phyloP scores from a whole-genome alignment of 1,140 invertebrate species.

The Palaemon carinicauda region DNA sequence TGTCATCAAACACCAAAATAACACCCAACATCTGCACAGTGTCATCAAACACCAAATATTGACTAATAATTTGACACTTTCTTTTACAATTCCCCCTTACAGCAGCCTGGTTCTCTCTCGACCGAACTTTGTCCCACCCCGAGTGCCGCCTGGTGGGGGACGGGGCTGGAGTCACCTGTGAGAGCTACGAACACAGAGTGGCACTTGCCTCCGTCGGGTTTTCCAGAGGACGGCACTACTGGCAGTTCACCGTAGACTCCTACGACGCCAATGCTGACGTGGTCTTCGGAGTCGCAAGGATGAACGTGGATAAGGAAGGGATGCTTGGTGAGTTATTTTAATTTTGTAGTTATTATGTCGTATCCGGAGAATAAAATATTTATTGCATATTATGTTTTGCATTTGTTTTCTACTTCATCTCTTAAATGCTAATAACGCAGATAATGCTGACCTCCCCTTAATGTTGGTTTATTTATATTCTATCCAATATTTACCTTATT shows the following conservation, averaged over 20 bases:
- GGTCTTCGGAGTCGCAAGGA: conserved; percentile 93
- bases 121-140: conserved; percentile 74
- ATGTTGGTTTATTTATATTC: no score
- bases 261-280: conserved; percentile 97
- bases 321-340: conserved; percentile 92
- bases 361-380: no score
- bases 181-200: conserved; percentile 93
- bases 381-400: no score
- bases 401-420: no score
- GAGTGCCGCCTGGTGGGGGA: conserved; percentile 88
- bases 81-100: conserved; percentile 44
- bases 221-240: conserved; percentile 96
- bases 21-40: no score
- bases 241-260: conserved; percentile 91
- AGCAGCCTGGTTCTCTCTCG: conserved; percentile 98
- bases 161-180: conserved; percentile 85
- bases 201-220: conserved; percentile 92
- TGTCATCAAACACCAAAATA: no score
- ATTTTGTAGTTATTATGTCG: no score
- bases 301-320: conserved; percentile 87
- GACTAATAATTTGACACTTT: no score
- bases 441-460: no score
- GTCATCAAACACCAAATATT: no score
- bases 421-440: no score
- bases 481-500: no score